phyloP scores from a whole-genome alignment of 1,140 invertebrate genomes.

The Brachionus sp. region DNA sequence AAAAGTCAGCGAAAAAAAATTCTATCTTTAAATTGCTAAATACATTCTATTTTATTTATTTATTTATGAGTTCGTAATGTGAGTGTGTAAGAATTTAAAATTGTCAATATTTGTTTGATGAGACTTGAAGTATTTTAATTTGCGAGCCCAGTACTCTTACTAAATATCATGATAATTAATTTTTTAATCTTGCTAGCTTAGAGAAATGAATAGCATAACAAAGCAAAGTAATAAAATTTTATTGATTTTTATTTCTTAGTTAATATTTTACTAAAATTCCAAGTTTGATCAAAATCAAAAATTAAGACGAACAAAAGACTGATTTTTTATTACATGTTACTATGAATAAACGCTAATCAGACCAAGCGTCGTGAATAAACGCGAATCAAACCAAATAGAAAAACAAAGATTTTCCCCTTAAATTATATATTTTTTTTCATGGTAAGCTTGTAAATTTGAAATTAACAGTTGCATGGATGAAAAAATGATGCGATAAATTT shows the following conservation, averaged over 20 bases:
- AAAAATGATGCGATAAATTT: not conserved
- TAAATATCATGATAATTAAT: constrained; percentile 37
- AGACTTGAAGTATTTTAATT: not conserved
- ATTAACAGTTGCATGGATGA: not conserved
- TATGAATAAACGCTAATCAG: not conserved
- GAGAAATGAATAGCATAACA: constrained; percentile 8
- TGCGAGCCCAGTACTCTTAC: not conserved
- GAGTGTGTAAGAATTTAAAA: not conserved
- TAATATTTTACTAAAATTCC: constrained; percentile 12
- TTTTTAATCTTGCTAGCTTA: not conserved
- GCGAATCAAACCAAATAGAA: constrained; percentile 20
- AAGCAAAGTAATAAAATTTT: constrained; percentile 33
- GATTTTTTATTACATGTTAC: not conserved
- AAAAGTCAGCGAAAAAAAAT: not conserved
- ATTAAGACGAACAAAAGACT: not conserved
- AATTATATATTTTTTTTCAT: not conserved
- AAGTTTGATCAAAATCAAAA: constrained; percentile 9
- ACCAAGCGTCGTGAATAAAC: not conserved
- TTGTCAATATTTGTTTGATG: not conserved
- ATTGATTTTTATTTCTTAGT: constrained; percentile 17
- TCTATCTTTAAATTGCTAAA: not conserved
- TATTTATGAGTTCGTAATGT: too few species aligned
- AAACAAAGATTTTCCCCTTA: not conserved
- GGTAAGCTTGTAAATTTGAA: not conserved
- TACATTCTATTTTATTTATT: not conserved